These are phyloP conservation scores for Oikopleura albicans DNA, from an alignment of 23 tunicate genomes.

Conservation along the genomic window DNA sequence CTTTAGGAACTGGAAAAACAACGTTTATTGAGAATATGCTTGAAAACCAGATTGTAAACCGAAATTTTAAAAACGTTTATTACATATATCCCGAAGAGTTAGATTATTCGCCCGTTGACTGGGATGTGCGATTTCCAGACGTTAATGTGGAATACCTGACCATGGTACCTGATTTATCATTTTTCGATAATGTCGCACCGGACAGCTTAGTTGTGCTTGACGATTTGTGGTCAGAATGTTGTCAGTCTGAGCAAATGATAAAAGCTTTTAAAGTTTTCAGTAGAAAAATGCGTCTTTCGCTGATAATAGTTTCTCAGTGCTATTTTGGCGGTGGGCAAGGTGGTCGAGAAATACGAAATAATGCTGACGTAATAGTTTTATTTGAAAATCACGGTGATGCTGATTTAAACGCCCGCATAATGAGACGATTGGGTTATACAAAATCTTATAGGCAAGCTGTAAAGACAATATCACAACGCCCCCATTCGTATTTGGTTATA, in stretches of 20 bases:
- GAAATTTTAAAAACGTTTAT: not conserved
- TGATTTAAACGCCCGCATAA: not conserved
- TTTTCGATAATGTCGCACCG: not conserved
- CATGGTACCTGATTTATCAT: not conserved
- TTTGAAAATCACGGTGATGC: not conserved
- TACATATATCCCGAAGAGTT: not conserved
- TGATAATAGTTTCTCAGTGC: not conserved
- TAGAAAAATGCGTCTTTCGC: not conserved
- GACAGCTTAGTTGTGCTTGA: not conserved
- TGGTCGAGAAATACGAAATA: not conserved
- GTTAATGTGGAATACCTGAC: not conserved
- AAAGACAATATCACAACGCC: not conserved
- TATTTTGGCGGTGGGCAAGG: not conserved
- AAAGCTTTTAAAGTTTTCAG: not conserved
- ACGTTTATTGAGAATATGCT: not conserved
- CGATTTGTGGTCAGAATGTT: not conserved
- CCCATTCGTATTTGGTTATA: not conserved
- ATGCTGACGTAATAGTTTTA: not conserved
- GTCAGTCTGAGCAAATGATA: not conserved
- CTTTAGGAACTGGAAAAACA: not conserved
- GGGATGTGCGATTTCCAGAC: no score
- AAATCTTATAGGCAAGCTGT: not conserved
- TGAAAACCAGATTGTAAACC: not conserved
- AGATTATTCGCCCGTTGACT: not conserved
- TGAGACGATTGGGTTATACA: not conserved